Evolutionary conservation across 2,797 vertebrate genomes (phyloP).

Genomic region (Enteromius viviparus): DNA sequence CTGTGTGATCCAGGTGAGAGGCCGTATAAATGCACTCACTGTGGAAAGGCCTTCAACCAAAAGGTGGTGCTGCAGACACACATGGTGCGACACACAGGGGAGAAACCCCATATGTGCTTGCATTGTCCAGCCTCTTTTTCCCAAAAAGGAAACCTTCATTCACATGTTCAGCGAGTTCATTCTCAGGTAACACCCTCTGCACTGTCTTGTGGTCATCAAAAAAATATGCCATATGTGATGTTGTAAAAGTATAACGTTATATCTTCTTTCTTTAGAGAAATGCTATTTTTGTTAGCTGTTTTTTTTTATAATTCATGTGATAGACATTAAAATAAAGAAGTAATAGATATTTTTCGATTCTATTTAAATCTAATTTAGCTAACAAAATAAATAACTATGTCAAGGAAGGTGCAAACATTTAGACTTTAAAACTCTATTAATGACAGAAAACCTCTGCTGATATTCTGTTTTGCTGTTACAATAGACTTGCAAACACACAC

Average conservation of each 20-base stretch:
- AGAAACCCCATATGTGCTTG: slow-evolving; percentile 95
- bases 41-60: slow-evolving; percentile 98
- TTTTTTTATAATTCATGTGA: background rate
- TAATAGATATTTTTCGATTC: background rate
- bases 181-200: slow-evolving; percentile 83
- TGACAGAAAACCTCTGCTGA: background rate
- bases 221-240: background rate
- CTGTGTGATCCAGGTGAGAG: slow-evolving; percentile 85
- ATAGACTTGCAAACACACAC: background rate
- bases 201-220: background rate
- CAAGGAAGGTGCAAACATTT: background rate
- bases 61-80: slow-evolving; percentile 99
- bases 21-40: slow-evolving; percentile 91
- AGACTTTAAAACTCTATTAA: background rate
- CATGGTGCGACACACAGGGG: slow-evolving; percentile 96
- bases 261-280: background rate
- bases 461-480: background rate
- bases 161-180: slow-evolving; percentile 96
- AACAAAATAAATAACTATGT: too few species aligned
- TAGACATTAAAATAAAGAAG: background rate
- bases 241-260: background rate
- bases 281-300: background rate
- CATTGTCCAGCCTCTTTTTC: slow-evolving; percentile 98
- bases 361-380: background rate
- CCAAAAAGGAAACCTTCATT: slow-evolving; percentile 97